Base-by-base conservation (phyloP, 2,888 invertebrate genomes). In the Dexiosoma caninum region DNA sequence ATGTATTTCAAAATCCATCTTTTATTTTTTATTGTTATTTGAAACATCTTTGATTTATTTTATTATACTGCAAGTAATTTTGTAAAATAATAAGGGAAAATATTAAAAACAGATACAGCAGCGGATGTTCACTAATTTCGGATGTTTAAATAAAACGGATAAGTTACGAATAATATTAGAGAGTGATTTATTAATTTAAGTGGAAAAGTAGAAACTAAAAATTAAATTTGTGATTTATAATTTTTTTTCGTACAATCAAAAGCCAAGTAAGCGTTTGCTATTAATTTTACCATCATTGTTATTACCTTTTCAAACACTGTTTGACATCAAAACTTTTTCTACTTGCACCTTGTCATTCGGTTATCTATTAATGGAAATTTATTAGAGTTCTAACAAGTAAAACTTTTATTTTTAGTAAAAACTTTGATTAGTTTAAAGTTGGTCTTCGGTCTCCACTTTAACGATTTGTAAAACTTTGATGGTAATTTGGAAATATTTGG, bases 341-440 rank as follows among this genome's bases (percentile, higher is more conserved):
- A n/a, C 23, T 23, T 19, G n/a, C 2, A 32, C 32, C 32, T 55
- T 21, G 57, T 23, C 23, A 27, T 21, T 66, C 21, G 9, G 7
- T 23, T 7, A 16, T 37, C 27, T 9, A 53, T 42, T 42, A 30
- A 51, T 16, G 30, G 21, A 40, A 67, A 30, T 37, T 67, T 53
- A 19, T 21, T 40, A 30, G 10, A 40, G 53, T 67, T 67, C 30
- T 19, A 27, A 5, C 53, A 42, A 40, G 27, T 9, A 53, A 67
- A 67, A 67, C n/a, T 53, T 53, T 53, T 21, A 10, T 37, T 37
- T 51, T 67, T 53, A 67, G 40, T 2, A 16, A 23, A 70, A 70
- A 70, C 46, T 70, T 70, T 70, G 55, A 46, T 69, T 69, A 57
- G 57, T 57, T 46, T 8, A 14, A 51, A 57, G 55, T 35, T 46